Base-by-base conservation (phyloP, 2,888 invertebrate genomes). In the Lepidocyrtoides sp. region DNA sequence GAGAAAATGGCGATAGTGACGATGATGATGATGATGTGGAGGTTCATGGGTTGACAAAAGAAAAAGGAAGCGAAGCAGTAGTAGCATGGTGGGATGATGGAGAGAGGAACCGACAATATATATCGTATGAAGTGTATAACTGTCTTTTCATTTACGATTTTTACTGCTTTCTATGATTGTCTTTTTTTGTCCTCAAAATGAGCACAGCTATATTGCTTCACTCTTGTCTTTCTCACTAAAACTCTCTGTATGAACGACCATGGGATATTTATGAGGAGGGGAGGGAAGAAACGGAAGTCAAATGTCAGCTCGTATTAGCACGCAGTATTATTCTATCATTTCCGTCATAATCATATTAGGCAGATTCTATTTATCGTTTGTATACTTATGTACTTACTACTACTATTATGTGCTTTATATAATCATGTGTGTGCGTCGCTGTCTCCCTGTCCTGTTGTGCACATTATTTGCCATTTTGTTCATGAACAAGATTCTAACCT, bases 141-240 rank as follows among this genome's bases (percentile, higher is more conserved):
- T 77, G 83, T 83, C 89, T 75, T 83, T 83, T 83, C 75, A 89
- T 60, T 89, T 89, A 89, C 44, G 66, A 83, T 89, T 83, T 79
- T 89, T 83, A 79, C 60, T 86, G 63, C 51, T 63, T 60, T 79
- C 32, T 87, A 87, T 87, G 77, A 79, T 79, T 86, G 77, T 75
- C 75, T 44, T 63, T 57, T 36, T 48, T 75, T 77, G 77, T 77
- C 77, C 54, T 51, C 77, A 77, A 32, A 77, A 51, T 54, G 77
- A 29, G 51, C 54, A 51, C 77, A 48, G 77, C 77, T 51, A 77
- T 57, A 57, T 77, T 87, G 60, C 79, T 29, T 54, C 32, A 83
- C 10, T 48, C 69, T 17, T 83, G 2, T 54, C 54, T 32, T 44
- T 57, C 79, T 48, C 23, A 14, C 44, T 54, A n/a, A n/a, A n/a